Evolutionary conservation across 2,888 invertebrate species (phyloP), one percentile per base, ranked within the genome.

Genomic region (Drosophila crucigera): DNA sequence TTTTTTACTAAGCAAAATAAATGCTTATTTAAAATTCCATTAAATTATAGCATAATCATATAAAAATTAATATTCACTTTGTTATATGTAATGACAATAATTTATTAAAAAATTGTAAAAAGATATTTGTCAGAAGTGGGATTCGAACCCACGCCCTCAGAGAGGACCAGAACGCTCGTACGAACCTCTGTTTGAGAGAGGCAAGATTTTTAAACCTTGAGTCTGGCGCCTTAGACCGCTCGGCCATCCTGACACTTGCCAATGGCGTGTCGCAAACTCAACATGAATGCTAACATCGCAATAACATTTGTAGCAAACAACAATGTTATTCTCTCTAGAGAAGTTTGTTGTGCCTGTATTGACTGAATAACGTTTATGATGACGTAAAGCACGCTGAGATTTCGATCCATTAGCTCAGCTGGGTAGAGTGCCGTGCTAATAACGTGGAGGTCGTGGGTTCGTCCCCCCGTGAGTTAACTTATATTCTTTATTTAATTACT

Each of bases 151-250:
- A 89, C 91, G 91, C 91, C 91, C 91, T 91, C 92, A 91, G 91
- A 91, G 91, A 91, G 91, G 91, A 91, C 91, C 91, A 91, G 91
- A 91, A 91, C 92, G 90, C 91, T 91, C 92, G 73, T 37, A 66
- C 66, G 39, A 69, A 81, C 87, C 90, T 55, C 80, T 68, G 72
- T 56, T 70, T 3, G 0, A 73, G 81, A 78, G 84, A 78, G 86
- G 88, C 72, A 89, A 88, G 89, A 89, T 74, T 75, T 7, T 35
- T 0, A n/a, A 7, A 73, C 79, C 92, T 92, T 92, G 92, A 92
- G 92, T 92, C 92, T 92, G 92, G 92, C 92, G 92, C 92, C 92
- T 92, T 92, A 92, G 92, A 92, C 92, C 92, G 91, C 92, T 92
- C 92, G 92, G 92, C 92, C 92, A 92, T 92, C 92, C 92, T 92